Base-by-base conservation (phyloP, 2,888 invertebrate species). In the Acleris literana region DNA sequence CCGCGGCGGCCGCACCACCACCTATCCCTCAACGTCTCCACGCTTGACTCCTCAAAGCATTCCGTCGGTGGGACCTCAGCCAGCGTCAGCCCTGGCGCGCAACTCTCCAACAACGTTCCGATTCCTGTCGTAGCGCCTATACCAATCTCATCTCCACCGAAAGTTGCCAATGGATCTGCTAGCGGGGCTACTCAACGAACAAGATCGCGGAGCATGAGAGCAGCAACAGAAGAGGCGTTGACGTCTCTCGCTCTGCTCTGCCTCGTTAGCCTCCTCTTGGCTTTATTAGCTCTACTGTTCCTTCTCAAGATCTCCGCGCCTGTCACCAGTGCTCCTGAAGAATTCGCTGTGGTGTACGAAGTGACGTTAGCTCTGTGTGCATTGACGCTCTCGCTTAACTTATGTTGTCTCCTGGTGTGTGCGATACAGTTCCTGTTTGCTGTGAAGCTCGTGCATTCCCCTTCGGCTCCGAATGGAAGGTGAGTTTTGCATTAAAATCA, bases 371-470 rank as follows among this genome's bases (percentile, higher is more conserved):
- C 97, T 39, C 93, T 98, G 81, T 97, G 97, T 84, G 97, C 97
- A 68, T 94, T 98, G 80, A 97, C 98, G 70, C 93, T 98, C 61
- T 97, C 97, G 39, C 91, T 98, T 74, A 97, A 98, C 91, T 94
- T 98, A 70, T 97, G 97, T 93, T 98, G 98, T 85, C 94, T 98
- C 69, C 94, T 98, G 76, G 97, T 98, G 79, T 98, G 98, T 94
- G 96, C 97, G 77, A 97, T 98, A 82, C 98, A 98, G 93, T 98
- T 97, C 93, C 94, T 98, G 82, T 98, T 98, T 85, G 97, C 98
- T 56, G 97, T 98, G 74, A 98, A 98, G 93, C 94, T 98, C 86
- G 96, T 97, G 81, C 96, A 97, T 83, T 96, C 97, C 61, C 96
- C 96, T 56, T 95, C 96, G 80, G 96, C 96, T 66, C 96, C 96